Percentiles rank a stretch among this genome's conserved stretches.
phyloP scores from a whole-genome alignment of 1,140 invertebrate species.

The Drosophila littoralis region DNA sequence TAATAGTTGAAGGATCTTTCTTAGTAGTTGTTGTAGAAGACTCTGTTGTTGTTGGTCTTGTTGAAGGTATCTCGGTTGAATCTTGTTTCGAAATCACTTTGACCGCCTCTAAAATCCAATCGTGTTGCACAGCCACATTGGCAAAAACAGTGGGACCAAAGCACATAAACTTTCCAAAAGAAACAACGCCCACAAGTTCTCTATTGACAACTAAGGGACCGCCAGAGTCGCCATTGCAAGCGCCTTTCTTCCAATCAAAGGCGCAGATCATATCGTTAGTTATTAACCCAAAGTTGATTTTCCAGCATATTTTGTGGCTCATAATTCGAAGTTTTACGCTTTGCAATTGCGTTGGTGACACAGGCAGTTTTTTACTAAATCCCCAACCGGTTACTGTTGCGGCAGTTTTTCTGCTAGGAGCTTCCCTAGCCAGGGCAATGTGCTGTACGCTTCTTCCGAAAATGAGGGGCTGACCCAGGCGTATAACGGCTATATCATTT shows the following conservation, averaged over 20 bases:
- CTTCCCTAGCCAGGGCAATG: slow-evolving; percentile 24
- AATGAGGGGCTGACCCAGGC: background rate
- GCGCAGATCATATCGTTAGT: slow-evolving; percentile 81
- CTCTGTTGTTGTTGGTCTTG: background rate
- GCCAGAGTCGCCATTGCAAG: slow-evolving; percentile 81
- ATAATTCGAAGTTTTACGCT: background rate
- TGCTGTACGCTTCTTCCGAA: background rate
- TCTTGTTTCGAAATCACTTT: background rate
- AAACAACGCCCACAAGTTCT: slow-evolving; percentile 85
- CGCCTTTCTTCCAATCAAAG: background rate
- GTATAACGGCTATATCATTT: slow-evolving; percentile 28
- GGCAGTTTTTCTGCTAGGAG: background rate
- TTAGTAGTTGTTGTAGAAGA: no score
- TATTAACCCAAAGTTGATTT: background rate
- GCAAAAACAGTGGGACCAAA: slow-evolving; percentile 86
- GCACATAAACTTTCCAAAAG: slow-evolving; percentile 85
- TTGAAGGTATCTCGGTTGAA: background rate
- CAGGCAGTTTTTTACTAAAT: accelerated
- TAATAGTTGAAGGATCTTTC: no score
- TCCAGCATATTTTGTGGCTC: background rate
- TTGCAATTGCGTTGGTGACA: background rate
- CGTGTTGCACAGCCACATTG: slow-evolving; percentile 75
- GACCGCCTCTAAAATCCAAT: slow-evolving; percentile 70
- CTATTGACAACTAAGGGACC: slow-evolving; percentile 78
- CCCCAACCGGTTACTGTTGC: slow-evolving; percentile 84